Conservation (phyloP, 2,888 invertebrate genomes). For the Schizaphis graminum region DNA sequence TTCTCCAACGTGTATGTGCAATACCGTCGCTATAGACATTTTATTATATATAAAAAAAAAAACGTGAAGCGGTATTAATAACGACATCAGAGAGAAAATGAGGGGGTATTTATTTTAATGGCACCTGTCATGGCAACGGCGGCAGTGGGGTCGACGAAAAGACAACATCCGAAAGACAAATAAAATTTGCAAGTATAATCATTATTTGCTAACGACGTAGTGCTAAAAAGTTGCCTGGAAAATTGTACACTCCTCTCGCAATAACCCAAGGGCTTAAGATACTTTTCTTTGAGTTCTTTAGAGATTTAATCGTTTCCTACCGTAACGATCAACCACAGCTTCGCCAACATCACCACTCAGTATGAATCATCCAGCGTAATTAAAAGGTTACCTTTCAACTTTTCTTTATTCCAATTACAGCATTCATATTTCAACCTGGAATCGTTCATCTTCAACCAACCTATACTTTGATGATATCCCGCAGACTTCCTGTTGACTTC, state of each 20-base stretch:
- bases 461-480: not conserved
- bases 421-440: not conserved
- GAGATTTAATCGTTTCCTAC: slow-evolving; percentile 50
- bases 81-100: not conserved
- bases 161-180: slow-evolving; percentile 53
- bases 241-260: not conserved
- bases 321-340: not conserved
- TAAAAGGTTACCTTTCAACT: slow-evolving; percentile 43
- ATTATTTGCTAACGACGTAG: slow-evolving; percentile 55
- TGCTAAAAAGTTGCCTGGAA: slow-evolving; percentile 25
- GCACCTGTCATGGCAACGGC: not conserved
- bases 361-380: not conserved
- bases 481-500: not conserved
- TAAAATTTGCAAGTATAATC: slow-evolving; percentile 60
- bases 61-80: not conserved
- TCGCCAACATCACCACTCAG: not conserved
- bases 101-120: slow-evolving; percentile 38
- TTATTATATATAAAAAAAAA: not conserved
- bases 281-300: slow-evolving; percentile 30
- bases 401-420: slow-evolving; percentile 1
- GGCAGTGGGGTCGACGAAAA: not conserved
- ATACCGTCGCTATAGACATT: not conserved
- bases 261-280: slow-evolving; percentile 14
- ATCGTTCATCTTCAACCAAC: not conserved
- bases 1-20: not conserved